Evolutionary conservation across 2,113 vertebrate genomes (phyloP).

Genomic region (Syrrhaptes paradoxus): DNA sequence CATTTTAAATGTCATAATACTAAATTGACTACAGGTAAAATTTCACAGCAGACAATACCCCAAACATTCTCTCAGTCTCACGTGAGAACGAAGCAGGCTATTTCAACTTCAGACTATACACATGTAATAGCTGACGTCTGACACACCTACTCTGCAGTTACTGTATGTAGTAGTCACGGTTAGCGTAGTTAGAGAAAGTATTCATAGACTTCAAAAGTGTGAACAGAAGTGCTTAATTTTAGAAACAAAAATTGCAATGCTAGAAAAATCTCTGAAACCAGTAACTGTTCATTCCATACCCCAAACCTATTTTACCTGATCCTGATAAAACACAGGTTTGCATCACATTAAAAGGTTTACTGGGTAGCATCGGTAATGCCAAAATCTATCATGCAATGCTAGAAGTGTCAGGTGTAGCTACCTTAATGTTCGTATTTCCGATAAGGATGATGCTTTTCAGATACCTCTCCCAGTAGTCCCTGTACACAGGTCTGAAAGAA

Average conservation of each 20-base stretch:
- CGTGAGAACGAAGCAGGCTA: neutral
- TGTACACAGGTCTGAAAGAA: neutral
- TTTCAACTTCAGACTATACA: neutral
- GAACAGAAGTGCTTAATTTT: neutral
- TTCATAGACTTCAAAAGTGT: neutral
- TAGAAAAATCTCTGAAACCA: neutral
- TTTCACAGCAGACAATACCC: neutral
- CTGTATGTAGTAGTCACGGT: neutral
- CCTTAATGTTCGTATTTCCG: neutral
- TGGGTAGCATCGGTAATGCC: neutral
- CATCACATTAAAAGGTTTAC: neutral
- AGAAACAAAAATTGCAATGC: neutral
- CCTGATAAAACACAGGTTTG: neutral
- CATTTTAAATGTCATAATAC: neutral
- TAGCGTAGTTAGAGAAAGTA: neutral
- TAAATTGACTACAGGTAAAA: neutral
- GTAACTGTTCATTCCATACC: accelerated
- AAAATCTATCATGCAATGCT: neutral
- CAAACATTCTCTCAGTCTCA: neutral
- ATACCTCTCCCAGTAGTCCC: neutral
- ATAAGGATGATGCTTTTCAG: neutral
- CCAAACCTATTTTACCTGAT: neutral
- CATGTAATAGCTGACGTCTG: neutral
- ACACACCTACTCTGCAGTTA: neutral
- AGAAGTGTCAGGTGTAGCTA: neutral